Base-by-base conservation (phyloP, 1,140 invertebrate genomes). In the Drosophila lacertosa region DNA sequence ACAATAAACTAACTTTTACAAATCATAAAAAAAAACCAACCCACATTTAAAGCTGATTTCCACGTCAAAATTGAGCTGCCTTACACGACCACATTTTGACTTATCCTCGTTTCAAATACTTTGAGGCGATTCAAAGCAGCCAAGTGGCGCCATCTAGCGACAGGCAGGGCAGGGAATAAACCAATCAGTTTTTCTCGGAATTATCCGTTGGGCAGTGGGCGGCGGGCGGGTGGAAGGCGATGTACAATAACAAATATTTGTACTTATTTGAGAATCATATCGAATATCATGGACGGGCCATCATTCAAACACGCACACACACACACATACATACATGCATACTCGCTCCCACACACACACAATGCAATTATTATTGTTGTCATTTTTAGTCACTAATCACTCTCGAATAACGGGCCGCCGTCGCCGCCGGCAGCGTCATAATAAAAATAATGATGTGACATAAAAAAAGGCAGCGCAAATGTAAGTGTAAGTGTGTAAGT, bases 381-480 rank as follows among this genome's bases (percentile, higher is more conserved):
- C 81, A 70, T 53, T 81, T 66, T 66, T 54, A 50, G 81, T 67
- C 81, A 84, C 81, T 84, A 84, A 84, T 84, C 81, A 84, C 81
- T 86, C 81, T 86, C 81, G 54, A 77, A 84, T 86, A 86, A 71
- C 81, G 66, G 69, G 72, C 62, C 39, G 47, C 15, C 44, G 50
- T 20, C 32, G 40, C 39, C 69, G 45, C 54, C 44, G 80, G 63
- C 80, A 69, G 81, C 64, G 81, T 70, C 82, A 86, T 84, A 86
- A 86, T 80, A 86, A 80, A 84, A 84, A 84, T 84, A 84, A 84
- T 84, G 81, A 84, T 84, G 81, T 77, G 81, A 81, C 81, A 84
- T 84, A 86, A 84, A 81, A 73, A 79, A 69, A 75, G 67, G 55
- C 74, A 72, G 26, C 39, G 15, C 35, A 63, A 72, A 47, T n/a